Conservation (phyloP, 2,113 vertebrate genomes). For the Malurus alboscapulatus region DNA sequence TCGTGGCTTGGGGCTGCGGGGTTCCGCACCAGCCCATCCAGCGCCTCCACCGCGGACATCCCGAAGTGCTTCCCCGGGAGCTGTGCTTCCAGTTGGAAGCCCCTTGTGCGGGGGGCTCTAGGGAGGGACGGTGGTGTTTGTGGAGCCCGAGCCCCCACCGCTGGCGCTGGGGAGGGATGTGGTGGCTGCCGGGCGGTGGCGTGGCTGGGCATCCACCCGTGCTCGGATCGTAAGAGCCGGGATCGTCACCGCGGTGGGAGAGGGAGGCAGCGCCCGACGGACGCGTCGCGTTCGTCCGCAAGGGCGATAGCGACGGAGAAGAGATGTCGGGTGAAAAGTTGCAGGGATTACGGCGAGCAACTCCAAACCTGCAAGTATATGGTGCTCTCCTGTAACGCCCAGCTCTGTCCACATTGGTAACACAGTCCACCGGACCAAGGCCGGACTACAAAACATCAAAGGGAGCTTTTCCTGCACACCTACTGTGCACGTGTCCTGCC, state of each 20-base stretch:
- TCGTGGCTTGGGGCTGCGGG: not conserved
- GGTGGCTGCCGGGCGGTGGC: not conserved
- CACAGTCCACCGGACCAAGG: not conserved
- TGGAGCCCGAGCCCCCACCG: not conserved
- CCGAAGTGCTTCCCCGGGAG: not conserved
- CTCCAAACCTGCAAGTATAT: not conserved
- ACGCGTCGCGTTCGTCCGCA: not conserved
- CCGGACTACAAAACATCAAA: not conserved
- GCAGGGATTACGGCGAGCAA: not conserved
- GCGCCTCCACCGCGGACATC: not conserved
- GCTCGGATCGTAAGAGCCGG: not conserved
- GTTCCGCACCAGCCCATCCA: not conserved
- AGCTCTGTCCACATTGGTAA: not conserved
- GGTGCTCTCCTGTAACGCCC: not conserved
- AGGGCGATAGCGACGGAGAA: not conserved
- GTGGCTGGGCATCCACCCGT: not conserved
- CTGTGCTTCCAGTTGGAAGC: not conserved
- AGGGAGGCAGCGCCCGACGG: not conserved
- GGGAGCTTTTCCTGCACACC: not conserved
- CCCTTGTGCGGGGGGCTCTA: not conserved
- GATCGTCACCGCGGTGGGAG: not conserved
- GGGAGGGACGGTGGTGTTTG: not conserved
- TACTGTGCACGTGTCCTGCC: not conserved
- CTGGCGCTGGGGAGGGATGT: not conserved
- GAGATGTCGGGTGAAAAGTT: not conserved